These are phyloP conservation scores for Scolopax rusticola DNA, from an alignment of 2,797 vertebrate genomes.

Conservation along the genomic window DNA sequence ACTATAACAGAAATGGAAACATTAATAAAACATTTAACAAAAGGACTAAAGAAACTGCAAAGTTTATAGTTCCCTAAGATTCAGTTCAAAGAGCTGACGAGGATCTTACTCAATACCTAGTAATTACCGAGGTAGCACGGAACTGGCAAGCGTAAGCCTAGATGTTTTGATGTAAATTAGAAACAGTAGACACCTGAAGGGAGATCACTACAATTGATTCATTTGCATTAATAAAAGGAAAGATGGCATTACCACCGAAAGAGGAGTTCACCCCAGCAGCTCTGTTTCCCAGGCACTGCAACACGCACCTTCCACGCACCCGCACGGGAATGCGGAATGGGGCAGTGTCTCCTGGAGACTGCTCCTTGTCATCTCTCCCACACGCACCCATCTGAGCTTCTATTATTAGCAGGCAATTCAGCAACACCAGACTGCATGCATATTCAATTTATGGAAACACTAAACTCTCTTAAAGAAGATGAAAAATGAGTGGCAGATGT, in stretches of 20 bases:
- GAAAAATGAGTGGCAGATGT: neutral
- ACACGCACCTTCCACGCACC: neutral
- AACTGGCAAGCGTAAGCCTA: neutral
- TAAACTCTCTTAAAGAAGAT: neutral
- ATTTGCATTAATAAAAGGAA: neutral
- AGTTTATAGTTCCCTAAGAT: neutral
- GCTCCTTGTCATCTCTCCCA: neutral
- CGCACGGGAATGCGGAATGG: neutral
- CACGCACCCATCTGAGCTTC: neutral
- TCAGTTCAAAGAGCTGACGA: neutral
- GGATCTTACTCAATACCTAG: neutral
- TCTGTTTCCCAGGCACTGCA: neutral
- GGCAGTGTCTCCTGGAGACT: neutral
- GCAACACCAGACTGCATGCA: neutral
- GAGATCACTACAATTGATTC: neutral
- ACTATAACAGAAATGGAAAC: neutral
- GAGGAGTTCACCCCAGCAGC: neutral
- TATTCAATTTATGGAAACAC: neutral
- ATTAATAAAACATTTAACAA: neutral
- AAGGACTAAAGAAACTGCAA: neutral
- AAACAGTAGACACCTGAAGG: neutral
- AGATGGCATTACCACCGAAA: neutral
- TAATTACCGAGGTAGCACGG: fast-evolving
- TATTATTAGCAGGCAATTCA: neutral
- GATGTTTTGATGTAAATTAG: neutral